These are phyloP conservation scores for Pammene fasciana DNA, from an alignment of 2,888 invertebrate species.

Conservation along the genomic window DNA sequence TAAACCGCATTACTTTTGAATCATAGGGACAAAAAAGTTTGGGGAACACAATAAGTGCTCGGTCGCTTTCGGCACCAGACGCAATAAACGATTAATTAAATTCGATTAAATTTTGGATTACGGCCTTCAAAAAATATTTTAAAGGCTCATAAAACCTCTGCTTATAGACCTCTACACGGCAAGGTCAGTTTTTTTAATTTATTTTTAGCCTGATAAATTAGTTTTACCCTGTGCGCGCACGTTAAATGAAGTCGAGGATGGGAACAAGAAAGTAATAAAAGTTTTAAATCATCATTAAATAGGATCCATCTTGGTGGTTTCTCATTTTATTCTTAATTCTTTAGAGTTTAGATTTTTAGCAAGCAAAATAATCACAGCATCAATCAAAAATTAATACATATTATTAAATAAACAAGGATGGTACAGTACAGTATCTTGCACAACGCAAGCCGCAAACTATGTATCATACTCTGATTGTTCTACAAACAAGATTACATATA, in stretches of 20 bases:
- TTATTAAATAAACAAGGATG: no score
- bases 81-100: slow-evolving; percentile 43
- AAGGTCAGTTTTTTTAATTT: slow-evolving; percentile 1
- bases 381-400: no score
- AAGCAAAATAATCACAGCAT: no score
- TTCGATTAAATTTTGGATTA: slow-evolving; percentile 14
- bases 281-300: no score
- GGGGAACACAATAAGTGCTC: slow-evolving; percentile 62
- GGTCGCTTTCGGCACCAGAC: slow-evolving; percentile 58
- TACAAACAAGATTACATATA: no score
- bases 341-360: no score
- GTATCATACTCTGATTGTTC: no score
- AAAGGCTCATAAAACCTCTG: slow-evolving; percentile 18
- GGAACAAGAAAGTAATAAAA: background rate
- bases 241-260: background rate
- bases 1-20: slow-evolving; percentile 61
- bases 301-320: background rate
- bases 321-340: background rate
- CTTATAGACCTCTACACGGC: background rate
- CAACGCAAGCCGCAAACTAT: no score
- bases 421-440: no score
- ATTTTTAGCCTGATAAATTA: slow-evolving; percentile 6
- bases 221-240: background rate
- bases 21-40: slow-evolving; percentile 62
- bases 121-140: slow-evolving; percentile 8